Evolutionary conservation across 1,140 invertebrate species (phyloP).

Genomic region (Helicorthomorpha holstii): DNA sequence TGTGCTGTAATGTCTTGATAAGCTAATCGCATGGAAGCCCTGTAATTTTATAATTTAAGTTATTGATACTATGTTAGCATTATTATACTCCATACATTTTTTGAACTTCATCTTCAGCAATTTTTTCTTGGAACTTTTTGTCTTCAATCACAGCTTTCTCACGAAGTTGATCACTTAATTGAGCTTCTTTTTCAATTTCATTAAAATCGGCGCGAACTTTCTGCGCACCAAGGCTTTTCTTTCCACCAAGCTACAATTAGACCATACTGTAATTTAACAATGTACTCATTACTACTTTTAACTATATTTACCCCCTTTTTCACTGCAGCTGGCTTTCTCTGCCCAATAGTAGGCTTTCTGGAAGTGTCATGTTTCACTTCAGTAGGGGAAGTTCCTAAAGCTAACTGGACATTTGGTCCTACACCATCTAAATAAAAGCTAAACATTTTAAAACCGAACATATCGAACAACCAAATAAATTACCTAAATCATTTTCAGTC

Average conservation of each 20-base stretch:
- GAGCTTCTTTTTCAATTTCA: conserved; percentile 82
- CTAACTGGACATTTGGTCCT: conserved; percentile 33
- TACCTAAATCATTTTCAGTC: no score
- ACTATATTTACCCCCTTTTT: conserved; percentile 26
- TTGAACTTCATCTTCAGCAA: conserved; percentile 36
- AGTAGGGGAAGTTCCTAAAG: conserved; percentile 26
- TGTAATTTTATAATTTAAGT: conserved; percentile 12
- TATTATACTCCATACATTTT: conserved; percentile 19
- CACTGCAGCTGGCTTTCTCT: conserved; percentile 23
- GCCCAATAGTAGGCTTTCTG: conserved; percentile 51
- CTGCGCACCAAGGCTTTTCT: conserved; percentile 83
- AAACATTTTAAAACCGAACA: no score
- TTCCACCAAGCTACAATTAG: conserved; percentile 48
- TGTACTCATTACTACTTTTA: conserved; percentile 2
- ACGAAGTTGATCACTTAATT: conserved; percentile 55
- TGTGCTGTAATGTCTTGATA: conserved; percentile 69
- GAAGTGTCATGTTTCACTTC: conserved; percentile 26
- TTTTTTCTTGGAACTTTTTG: conserved; percentile 21
- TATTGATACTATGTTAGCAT: background rate
- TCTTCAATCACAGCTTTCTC: conserved; percentile 30
- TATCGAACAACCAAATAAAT: no score
- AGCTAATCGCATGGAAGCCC: conserved; percentile 62
- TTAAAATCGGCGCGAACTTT: conserved; percentile 81
- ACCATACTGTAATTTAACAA: conserved; percentile 6
- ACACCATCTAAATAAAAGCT: conserved; percentile 9